phyloP scores from a whole-genome alignment of 2,888 invertebrate species.

The Harpagoxenus sublaevis region DNA sequence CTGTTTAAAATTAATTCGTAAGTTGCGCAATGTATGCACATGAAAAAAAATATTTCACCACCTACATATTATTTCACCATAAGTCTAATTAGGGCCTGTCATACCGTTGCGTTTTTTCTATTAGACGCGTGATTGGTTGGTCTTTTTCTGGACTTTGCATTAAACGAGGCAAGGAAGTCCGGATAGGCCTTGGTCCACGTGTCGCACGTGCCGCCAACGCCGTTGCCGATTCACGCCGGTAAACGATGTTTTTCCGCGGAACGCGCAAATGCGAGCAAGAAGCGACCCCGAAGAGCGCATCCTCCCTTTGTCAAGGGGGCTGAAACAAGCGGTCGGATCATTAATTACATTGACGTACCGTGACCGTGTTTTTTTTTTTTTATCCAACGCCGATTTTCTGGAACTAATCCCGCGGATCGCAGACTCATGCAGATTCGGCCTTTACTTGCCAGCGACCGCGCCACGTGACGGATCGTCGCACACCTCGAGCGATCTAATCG shows the following conservation, averaged over 20 bases:
- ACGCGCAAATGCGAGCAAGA: constrained; percentile 53
- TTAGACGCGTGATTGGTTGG: background rate
- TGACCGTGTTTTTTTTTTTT: constrained; percentile 57
- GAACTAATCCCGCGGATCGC: constrained; percentile 67
- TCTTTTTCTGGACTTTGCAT: background rate
- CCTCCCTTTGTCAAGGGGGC: constrained; percentile 51
- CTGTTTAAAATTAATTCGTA: background rate
- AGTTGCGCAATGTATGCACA: background rate
- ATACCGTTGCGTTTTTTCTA: background rate
- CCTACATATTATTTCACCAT: background rate
- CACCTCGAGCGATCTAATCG: constrained; percentile 48
- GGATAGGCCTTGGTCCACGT: constrained; percentile 9
- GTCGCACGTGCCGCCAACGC: constrained; percentile 56
- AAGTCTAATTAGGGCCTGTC: background rate
- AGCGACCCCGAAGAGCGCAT: constrained; percentile 47
- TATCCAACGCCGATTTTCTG: constrained; percentile 68
- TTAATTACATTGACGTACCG: constrained; percentile 74
- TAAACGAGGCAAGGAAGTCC: background rate
- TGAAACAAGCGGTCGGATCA: constrained; percentile 73
- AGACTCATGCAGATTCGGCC: constrained; percentile 72
- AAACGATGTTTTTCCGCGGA: constrained; percentile 72
- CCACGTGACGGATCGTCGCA: constrained; percentile 64
- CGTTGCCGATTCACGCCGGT: constrained; percentile 69
- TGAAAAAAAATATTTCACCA: background rate
- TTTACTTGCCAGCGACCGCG: constrained; percentile 31